phyloP scores from a whole-genome alignment of 2,797 vertebrate genomes.

The Antennarius maculatus region DNA sequence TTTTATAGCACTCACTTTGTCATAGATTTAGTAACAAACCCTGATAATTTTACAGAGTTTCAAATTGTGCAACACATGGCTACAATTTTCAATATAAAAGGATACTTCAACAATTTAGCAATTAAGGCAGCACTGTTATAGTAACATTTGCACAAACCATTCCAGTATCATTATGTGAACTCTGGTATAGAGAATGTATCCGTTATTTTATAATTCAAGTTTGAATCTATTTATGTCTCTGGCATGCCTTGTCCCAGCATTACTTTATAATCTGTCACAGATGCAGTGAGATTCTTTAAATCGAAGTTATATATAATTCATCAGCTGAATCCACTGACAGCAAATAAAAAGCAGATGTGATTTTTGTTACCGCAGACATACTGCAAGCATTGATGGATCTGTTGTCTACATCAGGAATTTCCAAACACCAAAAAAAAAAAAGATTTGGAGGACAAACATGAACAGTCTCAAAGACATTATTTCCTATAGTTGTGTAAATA shows the following conservation, averaged over 20 bases:
- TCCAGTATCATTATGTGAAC: background rate
- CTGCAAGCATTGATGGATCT: slow-evolving; percentile 24
- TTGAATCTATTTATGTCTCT: background rate
- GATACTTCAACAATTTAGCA: slow-evolving; percentile 16
- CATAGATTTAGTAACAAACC: slow-evolving; percentile 40
- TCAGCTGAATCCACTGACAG: slow-evolving; percentile 34
- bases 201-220: slow-evolving; percentile 18
- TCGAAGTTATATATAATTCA: slow-evolving; percentile 22
- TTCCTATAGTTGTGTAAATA: slow-evolving; percentile 11
- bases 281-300: slow-evolving; percentile 27
- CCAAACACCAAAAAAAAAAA: slow-evolving; percentile 18
- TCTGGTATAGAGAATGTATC: background rate
- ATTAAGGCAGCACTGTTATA: background rate
- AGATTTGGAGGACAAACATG: slow-evolving; percentile 14
- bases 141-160: slow-evolving; percentile 8
- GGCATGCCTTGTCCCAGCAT: background rate
- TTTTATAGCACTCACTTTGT: slow-evolving; percentile 46
- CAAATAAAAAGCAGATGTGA: slow-evolving; percentile 45
- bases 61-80: slow-evolving; percentile 31
- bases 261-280: slow-evolving; percentile 19
- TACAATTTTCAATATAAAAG: slow-evolving; percentile 30
- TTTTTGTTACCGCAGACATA: slow-evolving; percentile 27
- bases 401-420: slow-evolving; percentile 17
- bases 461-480: slow-evolving; percentile 12
- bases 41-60: slow-evolving; percentile 41